These are phyloP conservation scores for Atlantisia rogersi DNA, from an alignment of 2,113 vertebrate species.

Conservation along the genomic window DNA sequence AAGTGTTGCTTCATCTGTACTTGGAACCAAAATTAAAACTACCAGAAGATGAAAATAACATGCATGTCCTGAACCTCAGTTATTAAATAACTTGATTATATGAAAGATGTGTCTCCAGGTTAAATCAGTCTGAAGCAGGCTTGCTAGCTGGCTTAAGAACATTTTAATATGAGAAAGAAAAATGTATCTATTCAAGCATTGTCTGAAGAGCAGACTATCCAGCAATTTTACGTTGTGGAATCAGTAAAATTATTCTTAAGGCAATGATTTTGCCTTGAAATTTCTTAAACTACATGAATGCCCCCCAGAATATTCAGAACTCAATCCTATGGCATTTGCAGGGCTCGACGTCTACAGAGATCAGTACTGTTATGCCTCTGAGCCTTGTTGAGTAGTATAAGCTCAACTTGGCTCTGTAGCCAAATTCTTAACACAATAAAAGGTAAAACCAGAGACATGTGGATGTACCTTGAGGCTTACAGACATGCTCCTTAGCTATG, in stretches of 20 bases:
- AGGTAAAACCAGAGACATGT: not conserved
- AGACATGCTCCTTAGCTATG: not conserved
- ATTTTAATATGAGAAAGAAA: not conserved
- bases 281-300: not conserved
- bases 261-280: not conserved
- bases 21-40: not conserved
- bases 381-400: not conserved
- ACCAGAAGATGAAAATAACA: not conserved
- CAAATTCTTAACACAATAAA: not conserved
- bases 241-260: not conserved
- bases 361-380: not conserved
- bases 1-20: not conserved
- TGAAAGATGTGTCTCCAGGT: not conserved
- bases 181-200: not conserved
- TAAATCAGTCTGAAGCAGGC: not conserved
- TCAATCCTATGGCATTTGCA: not conserved
- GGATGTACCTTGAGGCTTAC: not conserved
- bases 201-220: not conserved
- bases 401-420: not conserved
- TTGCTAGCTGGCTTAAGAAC: not conserved
- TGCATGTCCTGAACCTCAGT: not conserved
- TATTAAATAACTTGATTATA: not conserved
- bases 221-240: not conserved
- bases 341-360: not conserved
- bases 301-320: not conserved